Evolutionary conservation across 2,113 vertebrate species (phyloP), one percentile per base, ranked within the genome.

Genomic region (Todiramphus saurophagus): DNA sequence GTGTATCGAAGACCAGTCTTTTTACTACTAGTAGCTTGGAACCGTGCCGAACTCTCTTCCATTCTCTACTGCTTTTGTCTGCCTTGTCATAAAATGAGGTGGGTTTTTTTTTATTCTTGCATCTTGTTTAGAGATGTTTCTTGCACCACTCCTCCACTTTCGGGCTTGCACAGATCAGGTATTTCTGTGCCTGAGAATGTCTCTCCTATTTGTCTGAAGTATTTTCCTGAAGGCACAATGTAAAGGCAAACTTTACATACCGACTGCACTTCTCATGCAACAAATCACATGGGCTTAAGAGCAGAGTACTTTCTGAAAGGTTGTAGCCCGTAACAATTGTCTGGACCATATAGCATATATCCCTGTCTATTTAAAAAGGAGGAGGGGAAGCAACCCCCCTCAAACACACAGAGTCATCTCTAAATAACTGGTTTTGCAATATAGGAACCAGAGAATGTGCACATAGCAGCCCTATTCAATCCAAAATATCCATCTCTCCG

Each of bases 381-480:
- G 19, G 5, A 63, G 14, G 35, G 39, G 4, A 46, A 66, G 44
- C 56, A 87, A 23, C 6, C 41, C 23, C 77, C 35, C 62, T 37
- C n/a, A n/a, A 55, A 72, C 68, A 50, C 82, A 31, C n/a, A 63
- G 17, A 69, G 58, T 68, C 91, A 62, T 88, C 95, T 94, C 89
- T 86, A 94, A 94, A 97, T 93, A 96, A 87, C 92, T 82, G 62
- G 60, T 88, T 96, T 96, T 96, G 92, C 96, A 93, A 89, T 66
- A 87, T 46, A 93, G 93, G 86, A 93, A 82, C 86, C 41, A 62
- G 85, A 67, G 89, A 94, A 91, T 94, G 96, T 53, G 28, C 2
- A 0, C 92, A 92, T 78, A 94, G 95, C 90, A 90, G 89, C 73
- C 79, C 53, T 85, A 63, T 96, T 95, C 93, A 56, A 83, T 69